Base-by-base conservation (phyloP, 2,113 vertebrate genomes). In the Callocephalon fimbriatum region DNA sequence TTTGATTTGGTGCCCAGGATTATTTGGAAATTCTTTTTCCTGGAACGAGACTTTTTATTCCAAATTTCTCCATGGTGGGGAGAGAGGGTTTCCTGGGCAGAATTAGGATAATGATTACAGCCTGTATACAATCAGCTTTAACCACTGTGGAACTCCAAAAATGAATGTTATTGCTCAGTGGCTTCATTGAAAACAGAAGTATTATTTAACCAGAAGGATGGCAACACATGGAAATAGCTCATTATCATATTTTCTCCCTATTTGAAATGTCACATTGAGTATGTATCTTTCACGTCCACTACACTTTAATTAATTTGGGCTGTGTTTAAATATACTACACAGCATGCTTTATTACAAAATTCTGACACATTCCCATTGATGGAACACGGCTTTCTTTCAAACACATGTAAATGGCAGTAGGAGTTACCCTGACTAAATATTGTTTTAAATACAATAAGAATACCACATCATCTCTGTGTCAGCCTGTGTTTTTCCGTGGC, bases 21-120 rank as follows among this genome's bases (percentile, higher is more conserved):
- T 93, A 96, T 96, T 95, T 97, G 79, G 96, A 98, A 97, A 97
- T 94, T 97, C 68, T 95, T 98, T 98, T 97, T 97, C 96, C 92
- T 97, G 92, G 93, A 98, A 97, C 26, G 97, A 96, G 94, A 95
- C 95, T 93, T 96, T 98, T 97, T 95, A 96, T 96, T 97, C 81
- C 95, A 96, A 89, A 96, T 97, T 96, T 95, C 95, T 97, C 92
- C 82, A 79, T 74, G 86, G 94, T 94, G 84, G 95, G 76, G 76
- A 96, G 92, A 96, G 94, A 97, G 72, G 63, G 90, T 98, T 98
- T 96, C 90, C 95, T 95, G 86, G 80, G 91, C 76, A 97, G 93
- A 96, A 97, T 97, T 96, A 97, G 80, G 95, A 95, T 97, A 97
- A 97, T 96, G 87, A 97, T 95, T 95, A 79, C 95, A 97, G 93